Percentiles rank a stretch among this genome's conserved stretches.
phyloP scores from a whole-genome alignment of 2,888 invertebrate genomes.

The Cosmia trapezina region DNA sequence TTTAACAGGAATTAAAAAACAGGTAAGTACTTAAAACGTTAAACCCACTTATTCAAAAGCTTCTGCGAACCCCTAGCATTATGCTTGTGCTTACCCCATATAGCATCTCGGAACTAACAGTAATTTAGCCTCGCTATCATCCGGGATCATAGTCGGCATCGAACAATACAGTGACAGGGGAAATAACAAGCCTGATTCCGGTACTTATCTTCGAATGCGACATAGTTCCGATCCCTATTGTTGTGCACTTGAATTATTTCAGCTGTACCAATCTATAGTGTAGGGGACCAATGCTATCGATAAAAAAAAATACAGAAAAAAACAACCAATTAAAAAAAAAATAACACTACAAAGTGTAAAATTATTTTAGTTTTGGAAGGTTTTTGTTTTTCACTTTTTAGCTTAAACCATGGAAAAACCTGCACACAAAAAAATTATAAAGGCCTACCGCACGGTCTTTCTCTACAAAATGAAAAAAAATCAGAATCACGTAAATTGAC shows the following conservation, averaged over 20 bases:
- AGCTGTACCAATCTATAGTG: conserved; percentile 44
- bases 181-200: conserved; percentile 60
- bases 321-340: not conserved
- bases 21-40: too few species aligned
- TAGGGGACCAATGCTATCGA: conserved; percentile 10
- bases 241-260: conserved; percentile 59
- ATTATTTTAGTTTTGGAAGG: too few species aligned
- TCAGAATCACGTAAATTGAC: not conserved
- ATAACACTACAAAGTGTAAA: not conserved
- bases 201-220: conserved; percentile 58
- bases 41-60: not conserved
- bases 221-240: conserved; percentile 61
- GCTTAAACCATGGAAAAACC: too few species aligned
- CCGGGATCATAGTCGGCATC: conserved; percentile 13
- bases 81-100: not conserved
- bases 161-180: conserved; percentile 59
- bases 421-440: not conserved
- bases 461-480: not conserved
- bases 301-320: not conserved
- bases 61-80: not conserved
- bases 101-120: not conserved
- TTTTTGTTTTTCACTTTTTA: not conserved
- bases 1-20: too few species aligned
- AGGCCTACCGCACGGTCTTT: accelerated
- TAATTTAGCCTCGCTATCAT: conserved; percentile 39